A percentile compares a stretch with the other conserved stretches of the same genome.
Evolutionary conservation across 2,797 vertebrate species (phyloP).

Genomic region (Acropternis orthonyx): DNA sequence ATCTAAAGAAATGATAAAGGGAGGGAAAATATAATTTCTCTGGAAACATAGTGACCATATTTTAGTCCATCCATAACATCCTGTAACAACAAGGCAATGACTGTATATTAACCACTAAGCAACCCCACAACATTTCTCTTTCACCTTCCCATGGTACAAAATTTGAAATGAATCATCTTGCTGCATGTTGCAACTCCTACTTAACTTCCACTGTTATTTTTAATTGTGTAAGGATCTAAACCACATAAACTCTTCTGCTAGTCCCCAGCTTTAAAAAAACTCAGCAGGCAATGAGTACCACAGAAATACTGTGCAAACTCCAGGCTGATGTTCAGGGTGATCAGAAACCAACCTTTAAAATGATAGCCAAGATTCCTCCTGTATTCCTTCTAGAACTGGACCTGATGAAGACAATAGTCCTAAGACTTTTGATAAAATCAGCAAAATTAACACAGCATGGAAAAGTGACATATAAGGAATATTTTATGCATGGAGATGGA

Average conservation of each 20-base stretch:
- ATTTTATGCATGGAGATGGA: neutral
- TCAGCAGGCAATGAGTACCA: neutral
- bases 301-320: neutral
- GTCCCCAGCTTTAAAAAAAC: neutral
- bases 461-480: neutral
- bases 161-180: neutral
- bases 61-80: neutral
- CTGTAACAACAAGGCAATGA: neutral
- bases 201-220: neutral
- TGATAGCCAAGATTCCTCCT: neutral
- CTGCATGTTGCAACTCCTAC: neutral
- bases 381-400: neutral
- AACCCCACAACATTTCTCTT: neutral
- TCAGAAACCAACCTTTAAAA: neutral
- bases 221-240: neutral
- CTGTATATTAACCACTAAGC: neutral
- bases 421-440: neutral
- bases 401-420: neutral
- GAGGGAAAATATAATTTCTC: neutral
- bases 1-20: neutral
- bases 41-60: neutral
- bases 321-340: neutral
- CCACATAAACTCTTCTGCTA: neutral
- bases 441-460: neutral
- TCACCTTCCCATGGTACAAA: neutral